These are phyloP conservation scores for Trinorchestia longiramus DNA, from an alignment of 1,140 invertebrate species.

Conservation along the genomic window DNA sequence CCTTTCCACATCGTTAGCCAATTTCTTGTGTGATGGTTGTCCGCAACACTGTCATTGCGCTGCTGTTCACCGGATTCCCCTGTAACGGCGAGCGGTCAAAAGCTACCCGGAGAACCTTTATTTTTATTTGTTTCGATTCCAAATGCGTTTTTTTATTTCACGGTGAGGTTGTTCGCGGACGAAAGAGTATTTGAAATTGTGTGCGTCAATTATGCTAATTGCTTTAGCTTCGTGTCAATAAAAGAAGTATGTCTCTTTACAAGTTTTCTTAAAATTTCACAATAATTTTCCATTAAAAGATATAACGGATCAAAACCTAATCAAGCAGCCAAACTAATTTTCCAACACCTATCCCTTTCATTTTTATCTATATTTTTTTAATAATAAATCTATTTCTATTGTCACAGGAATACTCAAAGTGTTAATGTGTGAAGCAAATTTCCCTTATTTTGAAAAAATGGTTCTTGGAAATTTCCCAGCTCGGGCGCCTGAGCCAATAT, in stretches of 20 bases:
- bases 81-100: not conserved
- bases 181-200: not conserved
- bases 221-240: not conserved
- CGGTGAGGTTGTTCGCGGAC: not conserved
- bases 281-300: not conserved
- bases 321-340: not conserved
- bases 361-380: not conserved
- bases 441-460: not conserved
- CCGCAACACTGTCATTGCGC: not conserved
- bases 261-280: not conserved
- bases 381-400: not conserved
- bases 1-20: slow-evolving; percentile 3
- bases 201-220: not conserved
- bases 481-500: not conserved
- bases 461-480: not conserved
- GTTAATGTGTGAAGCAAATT: not conserved
- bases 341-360: not conserved
- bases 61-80: not conserved
- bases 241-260: not conserved
- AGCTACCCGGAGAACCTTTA: not conserved
- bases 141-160: not conserved
- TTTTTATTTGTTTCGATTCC: not conserved
- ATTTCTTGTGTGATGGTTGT: not conserved
- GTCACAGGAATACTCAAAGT: not conserved
- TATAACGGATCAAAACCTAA: not conserved